phyloP scores from a whole-genome alignment of 2,888 invertebrate species.

The Ypsolopha sequella region DNA sequence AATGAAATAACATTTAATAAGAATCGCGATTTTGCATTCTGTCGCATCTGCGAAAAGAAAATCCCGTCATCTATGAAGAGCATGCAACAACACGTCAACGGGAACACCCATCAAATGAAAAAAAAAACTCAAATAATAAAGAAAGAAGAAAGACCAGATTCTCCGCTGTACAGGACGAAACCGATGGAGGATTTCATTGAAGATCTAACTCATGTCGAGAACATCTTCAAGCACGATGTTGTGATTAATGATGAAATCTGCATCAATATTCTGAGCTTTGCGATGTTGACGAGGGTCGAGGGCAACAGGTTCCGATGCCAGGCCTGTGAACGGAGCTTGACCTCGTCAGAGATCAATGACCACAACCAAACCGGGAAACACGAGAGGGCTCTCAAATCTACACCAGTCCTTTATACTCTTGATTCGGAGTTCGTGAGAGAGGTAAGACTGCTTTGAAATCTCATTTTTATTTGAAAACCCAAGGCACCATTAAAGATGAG shows the following conservation, averaged over 20 bases:
- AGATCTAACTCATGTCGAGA: constrained; percentile 7
- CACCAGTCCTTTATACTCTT: constrained; percentile 14
- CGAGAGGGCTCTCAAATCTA: constrained; percentile 7
- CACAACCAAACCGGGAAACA: constrained; percentile 14
- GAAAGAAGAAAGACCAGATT: not conserved
- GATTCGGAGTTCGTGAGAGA: constrained; percentile 1
- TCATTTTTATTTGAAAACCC: no score
- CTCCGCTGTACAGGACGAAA: not conserved
- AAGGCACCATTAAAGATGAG: no score
- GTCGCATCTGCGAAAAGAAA: constrained; percentile 15
- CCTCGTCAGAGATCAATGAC: not conserved
- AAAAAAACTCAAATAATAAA: constrained; percentile 10
- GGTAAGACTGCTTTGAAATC: not conserved
- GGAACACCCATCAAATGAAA: not conserved
- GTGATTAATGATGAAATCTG: constrained; percentile 24
- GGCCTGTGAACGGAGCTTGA: constrained; percentile 13
- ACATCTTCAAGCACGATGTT: constrained; percentile 10
- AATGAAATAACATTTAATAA: constrained; percentile 11
- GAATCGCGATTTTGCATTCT: constrained; percentile 11
- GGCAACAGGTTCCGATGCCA: constrained; percentile 12
- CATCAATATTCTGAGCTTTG: constrained; percentile 17
- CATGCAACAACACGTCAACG: constrained; percentile 16
- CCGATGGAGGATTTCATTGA: constrained; percentile 10
- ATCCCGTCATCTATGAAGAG: constrained; percentile 13
- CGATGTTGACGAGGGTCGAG: constrained; percentile 8